Conservation (phyloP, 2,113 vertebrate species). For the Madoqua kirkii region DNA sequence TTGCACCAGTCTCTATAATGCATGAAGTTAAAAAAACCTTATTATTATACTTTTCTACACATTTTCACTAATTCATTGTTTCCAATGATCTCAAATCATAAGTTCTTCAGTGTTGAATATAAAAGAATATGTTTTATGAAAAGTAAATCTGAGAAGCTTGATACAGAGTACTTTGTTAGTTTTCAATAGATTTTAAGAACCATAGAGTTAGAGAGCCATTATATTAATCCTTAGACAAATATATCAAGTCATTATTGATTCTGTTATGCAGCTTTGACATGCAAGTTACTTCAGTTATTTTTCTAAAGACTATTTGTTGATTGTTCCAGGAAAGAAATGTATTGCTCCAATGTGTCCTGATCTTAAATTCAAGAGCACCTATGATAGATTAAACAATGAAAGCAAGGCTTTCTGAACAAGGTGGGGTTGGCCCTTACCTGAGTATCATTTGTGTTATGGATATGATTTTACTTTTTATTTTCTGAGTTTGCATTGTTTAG, state of each 20-base stretch:
- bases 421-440: neutral
- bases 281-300: neutral
- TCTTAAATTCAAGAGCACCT: neutral
- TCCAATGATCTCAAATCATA: neutral
- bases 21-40: neutral
- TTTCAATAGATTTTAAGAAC: neutral
- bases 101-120: neutral
- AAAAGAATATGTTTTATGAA: neutral
- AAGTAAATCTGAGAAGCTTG: conserved; percentile 9
- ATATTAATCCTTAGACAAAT: conserved; percentile 3
- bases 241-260: neutral
- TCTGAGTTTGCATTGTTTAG: neutral
- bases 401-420: neutral
- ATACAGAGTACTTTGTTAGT: neutral
- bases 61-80: neutral
- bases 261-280: neutral
- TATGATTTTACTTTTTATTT: neutral
- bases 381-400: neutral
- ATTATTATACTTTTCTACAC: neutral
- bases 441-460: neutral
- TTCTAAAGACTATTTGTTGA: conserved; percentile 13
- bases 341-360: neutral
- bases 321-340: neutral
- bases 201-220: neutral
- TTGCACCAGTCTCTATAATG: neutral